phyloP scores from a whole-genome alignment of 2,113 vertebrate genomes.

The Lophius piscatorius region DNA sequence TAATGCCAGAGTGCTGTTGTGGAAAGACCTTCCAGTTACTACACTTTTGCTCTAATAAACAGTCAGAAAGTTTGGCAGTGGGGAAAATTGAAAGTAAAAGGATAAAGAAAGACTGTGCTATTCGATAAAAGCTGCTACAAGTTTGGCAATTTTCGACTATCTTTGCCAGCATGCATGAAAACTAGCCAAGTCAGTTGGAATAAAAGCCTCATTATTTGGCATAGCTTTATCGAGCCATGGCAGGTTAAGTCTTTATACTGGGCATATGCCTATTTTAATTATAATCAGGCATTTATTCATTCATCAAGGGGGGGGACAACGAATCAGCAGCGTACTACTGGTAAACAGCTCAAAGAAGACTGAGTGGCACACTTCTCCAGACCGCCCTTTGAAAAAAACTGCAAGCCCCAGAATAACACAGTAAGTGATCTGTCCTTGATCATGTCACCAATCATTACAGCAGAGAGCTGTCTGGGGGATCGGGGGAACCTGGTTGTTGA shows the following conservation, averaged over 20 bases:
- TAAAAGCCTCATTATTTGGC: constrained; percentile 4
- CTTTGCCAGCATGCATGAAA: constrained; percentile 5
- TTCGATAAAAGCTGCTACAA: constrained; percentile 10
- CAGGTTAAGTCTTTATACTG: neutral
- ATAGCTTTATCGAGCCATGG: constrained; percentile 1
- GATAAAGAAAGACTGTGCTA: neutral
- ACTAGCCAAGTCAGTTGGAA: constrained; percentile 18
- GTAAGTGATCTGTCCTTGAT: constrained; percentile 72
- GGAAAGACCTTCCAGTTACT: constrained; percentile 27
- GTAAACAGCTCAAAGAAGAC: constrained; percentile 42
- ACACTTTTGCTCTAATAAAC: constrained; percentile 23
- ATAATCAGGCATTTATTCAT: constrained; percentile 17
- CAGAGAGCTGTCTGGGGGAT: constrained; percentile 62
- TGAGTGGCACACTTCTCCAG: constrained; percentile 49
- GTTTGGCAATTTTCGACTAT: constrained; percentile 17
- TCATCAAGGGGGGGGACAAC: neutral
- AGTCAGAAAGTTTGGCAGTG: constrained; percentile 11
- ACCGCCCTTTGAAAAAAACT: constrained; percentile 59
- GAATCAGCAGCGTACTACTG: neutral
- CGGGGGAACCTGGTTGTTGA: constrained; percentile 67
- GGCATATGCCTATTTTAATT: neutral
- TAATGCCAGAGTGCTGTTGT: constrained; percentile 16
- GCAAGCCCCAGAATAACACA: constrained; percentile 64
- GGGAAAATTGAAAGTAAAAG: constrained; percentile 4
- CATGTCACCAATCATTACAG: constrained; percentile 74